Conservation (phyloP, 2,888 invertebrate species). For the Melitaea athalia region DNA sequence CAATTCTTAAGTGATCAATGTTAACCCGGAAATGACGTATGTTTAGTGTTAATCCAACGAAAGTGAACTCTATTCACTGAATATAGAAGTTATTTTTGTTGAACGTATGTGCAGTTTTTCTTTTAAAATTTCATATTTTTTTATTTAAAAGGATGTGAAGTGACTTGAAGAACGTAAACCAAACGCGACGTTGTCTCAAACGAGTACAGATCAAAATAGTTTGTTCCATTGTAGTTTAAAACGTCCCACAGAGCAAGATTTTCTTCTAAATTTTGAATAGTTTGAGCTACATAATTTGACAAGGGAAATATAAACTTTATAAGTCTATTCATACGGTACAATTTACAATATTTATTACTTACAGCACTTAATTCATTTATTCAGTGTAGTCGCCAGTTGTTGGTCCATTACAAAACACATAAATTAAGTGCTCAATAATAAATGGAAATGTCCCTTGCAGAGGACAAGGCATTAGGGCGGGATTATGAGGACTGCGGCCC, state of each 20-base stretch:
- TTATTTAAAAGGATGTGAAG: slow-evolving; percentile 54
- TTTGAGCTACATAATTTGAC: slow-evolving; percentile 34
- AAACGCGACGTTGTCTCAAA: slow-evolving; percentile 47
- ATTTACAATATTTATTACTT: slow-evolving; percentile 33
- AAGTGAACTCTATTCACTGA: slow-evolving; percentile 37
- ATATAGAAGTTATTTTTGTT: slow-evolving; percentile 34
- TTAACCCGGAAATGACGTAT: slow-evolving; percentile 51
- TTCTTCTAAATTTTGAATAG: slow-evolving; percentile 45
- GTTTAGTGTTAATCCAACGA: slow-evolving; percentile 26
- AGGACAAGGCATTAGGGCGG: slow-evolving; percentile 82
- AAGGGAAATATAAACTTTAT: slow-evolving; percentile 42
- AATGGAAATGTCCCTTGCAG: slow-evolving; percentile 83
- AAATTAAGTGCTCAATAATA: slow-evolving; percentile 84
- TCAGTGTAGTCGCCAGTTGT: slow-evolving; percentile 62
- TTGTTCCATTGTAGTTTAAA: slow-evolving; percentile 54
- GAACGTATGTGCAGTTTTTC: slow-evolving; percentile 36
- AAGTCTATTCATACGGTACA: slow-evolving; percentile 30
- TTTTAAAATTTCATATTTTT: slow-evolving; percentile 59
- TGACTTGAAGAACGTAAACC: slow-evolving; percentile 36
- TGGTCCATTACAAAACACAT: slow-evolving; percentile 83
- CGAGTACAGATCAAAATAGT: slow-evolving; percentile 47
- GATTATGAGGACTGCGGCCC: slow-evolving; percentile 77
- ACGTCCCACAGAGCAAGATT: slow-evolving; percentile 65
- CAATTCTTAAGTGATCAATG: slow-evolving; percentile 70
- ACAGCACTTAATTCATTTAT: slow-evolving; percentile 49